Base-by-base conservation (phyloP, 2,113 vertebrate genomes). In the Petroica traversi region DNA sequence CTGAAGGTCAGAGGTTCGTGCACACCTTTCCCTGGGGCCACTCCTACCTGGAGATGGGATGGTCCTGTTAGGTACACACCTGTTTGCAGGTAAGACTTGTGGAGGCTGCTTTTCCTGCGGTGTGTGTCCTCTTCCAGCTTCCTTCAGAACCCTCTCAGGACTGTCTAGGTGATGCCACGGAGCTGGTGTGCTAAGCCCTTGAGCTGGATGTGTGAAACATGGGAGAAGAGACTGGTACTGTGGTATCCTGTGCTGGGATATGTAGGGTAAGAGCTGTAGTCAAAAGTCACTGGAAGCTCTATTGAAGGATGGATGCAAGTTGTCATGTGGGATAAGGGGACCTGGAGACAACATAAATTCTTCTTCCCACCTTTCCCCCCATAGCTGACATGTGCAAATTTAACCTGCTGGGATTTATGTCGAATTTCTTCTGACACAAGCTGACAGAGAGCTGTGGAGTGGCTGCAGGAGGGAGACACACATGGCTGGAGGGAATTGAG, bases 1-100 rank as follows among this genome's bases (percentile, higher is more conserved):
- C 68, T 63, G 48, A 69, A 78, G 40, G 33, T 58, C 31, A 38
- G 41, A 28, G 11, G 14, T 57, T 26, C 1, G 0, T 7, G 15
- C 41, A 14, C 6, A 18, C 6, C 51, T 84, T 84, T 84, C 62
- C 14, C 33, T 84, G 63, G 38, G 63, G 17, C 40, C 18, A 1
- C 18, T 93, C 26, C 26, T 51, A 8, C 40, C 36, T 72, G 49
- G 64, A 67, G 48, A 25, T 0, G 0, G 6, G 28, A 8, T 33
- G 8, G 22, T 73, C 26, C 34, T 38, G 1, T 28, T 34, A 13
- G 16, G 8, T 55, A 41, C 38, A 14, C 16, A 6, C 38, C 58
- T 72, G 34, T 1, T 3, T 67, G 58, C 19, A 45, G 25, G 13
- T 26, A 11, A 61, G 31, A n/a, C n/a, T 71, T 38, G 55, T 34